phyloP scores from a whole-genome alignment of 2,797 vertebrate species.

The Morus bassanus region DNA sequence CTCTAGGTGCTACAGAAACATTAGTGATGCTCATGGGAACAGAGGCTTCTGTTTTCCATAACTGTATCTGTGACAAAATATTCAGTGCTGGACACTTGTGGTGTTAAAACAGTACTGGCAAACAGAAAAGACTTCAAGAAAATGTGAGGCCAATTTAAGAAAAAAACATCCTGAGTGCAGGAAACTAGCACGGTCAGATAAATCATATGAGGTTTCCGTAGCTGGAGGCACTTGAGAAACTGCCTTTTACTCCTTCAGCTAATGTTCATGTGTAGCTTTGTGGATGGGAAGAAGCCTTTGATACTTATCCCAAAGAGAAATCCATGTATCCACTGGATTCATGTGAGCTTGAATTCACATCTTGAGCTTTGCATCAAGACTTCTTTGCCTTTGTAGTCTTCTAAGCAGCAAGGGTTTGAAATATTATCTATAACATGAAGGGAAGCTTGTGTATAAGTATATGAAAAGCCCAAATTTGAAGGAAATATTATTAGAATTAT shows the following conservation, averaged over 20 bases:
- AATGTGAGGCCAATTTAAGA: neutral
- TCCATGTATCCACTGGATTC: neutral
- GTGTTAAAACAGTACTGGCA: neutral
- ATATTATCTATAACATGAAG: neutral
- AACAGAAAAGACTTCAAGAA: neutral
- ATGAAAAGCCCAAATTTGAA: neutral
- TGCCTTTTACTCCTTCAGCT: neutral
- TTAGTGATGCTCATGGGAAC: neutral
- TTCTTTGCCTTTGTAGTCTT: neutral
- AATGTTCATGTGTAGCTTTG: neutral
- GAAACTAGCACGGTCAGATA: neutral
- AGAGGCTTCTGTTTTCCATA: neutral
- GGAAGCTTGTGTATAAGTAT: neutral
- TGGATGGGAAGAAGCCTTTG: neutral
- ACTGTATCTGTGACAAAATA: neutral
- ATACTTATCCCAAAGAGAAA: neutral
- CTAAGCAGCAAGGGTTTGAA: neutral
- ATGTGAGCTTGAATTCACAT: neutral
- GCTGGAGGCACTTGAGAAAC: neutral
- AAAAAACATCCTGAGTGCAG: neutral
- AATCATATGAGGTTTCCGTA: neutral
- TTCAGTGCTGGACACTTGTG: neutral
- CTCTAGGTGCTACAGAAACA: neutral
- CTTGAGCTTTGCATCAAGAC: neutral
- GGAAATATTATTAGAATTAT: neutral